These are phyloP conservation scores for Plusia festucae DNA, from an alignment of 2,888 invertebrate genomes.

Conservation along the genomic window DNA sequence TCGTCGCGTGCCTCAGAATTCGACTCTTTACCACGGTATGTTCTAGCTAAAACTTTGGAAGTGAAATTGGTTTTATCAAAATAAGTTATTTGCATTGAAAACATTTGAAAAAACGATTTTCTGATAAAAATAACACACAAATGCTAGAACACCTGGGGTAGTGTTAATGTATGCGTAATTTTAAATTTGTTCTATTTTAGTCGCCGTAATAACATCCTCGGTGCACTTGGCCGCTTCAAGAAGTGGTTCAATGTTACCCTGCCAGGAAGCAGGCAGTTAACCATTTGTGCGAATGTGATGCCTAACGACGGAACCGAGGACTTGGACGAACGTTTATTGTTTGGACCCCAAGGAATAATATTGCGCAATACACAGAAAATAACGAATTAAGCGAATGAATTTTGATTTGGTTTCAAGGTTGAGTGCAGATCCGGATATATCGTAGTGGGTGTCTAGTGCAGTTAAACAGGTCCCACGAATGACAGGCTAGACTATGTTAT, in stretches of 20 bases:
- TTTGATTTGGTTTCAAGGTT: constrained; percentile 40
- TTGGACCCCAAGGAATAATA: constrained; percentile 49
- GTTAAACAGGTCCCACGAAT: constrained; percentile 12
- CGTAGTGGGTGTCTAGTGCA: constrained; percentile 9
- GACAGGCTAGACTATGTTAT: neutral
- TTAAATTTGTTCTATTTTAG: constrained; percentile 78
- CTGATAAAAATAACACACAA: neutral
- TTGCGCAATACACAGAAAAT: constrained; percentile 40
- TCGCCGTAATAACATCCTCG: constrained; percentile 78
- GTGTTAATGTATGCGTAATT: constrained; percentile 18
- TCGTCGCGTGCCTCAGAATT: neutral
- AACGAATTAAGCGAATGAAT: constrained; percentile 32
- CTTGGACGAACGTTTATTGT: constrained; percentile 47
- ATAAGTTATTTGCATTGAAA: neutral
- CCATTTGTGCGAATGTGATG: constrained; percentile 82
- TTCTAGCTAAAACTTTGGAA: neutral
- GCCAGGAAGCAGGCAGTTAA: constrained; percentile 82
- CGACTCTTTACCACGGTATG: neutral
- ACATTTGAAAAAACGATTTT: constrained; percentile 1
- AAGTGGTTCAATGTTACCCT: constrained; percentile 86
- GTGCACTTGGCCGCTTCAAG: constrained; percentile 85
- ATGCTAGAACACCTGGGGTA: constrained; percentile 1
- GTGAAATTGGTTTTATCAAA: neutral
- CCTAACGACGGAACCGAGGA: constrained; percentile 32
- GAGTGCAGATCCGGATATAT: constrained; percentile 18